Base-by-base conservation (phyloP, 2,888 invertebrate genomes). In the Crematogaster levior region DNA sequence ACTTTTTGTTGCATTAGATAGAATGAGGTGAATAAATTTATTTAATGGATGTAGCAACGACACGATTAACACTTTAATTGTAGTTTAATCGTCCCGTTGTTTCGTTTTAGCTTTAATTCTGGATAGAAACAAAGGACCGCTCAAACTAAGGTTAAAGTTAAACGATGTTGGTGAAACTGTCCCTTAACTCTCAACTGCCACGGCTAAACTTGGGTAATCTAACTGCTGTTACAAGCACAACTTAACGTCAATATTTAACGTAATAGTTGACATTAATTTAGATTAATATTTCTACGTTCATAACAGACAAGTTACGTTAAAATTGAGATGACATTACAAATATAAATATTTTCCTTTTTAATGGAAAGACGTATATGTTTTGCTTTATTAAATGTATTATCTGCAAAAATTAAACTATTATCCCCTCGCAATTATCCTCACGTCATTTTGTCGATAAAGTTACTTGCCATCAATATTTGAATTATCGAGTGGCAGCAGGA, bases 401-500 rank as follows among this genome's bases (percentile, higher is more conserved):
- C 21, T 34, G 21, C 24, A 27, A n/a, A n/a, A 10, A 40, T 77
- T 10, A 63, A 74, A 63, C 18, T 37, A 37, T 53, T 53, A 21
- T n/a, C 12, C 1, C 2, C 2, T 40, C 2, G 53, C 10, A 66
- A 77, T 53, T n/a, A n/a, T 53, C 53, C 24, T 53, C 12, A 5
- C 30, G 21, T 51, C n/a, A 46, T n/a, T 51, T 21, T 15, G 10
- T 53, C 6, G 30, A 60, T 37, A 40, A 83, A 81, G 34, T 68
- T 46, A 60, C 58, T 83, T 81, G 93, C 94, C 94, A 56, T 93
- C 92, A 15, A 92, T 86, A 80, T 91, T 81, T 3, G 91, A 91
- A 60, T 92, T 90, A 66, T 94, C 93, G 40, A 92, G 81, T 0
- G 94, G 90, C 43, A 93, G 72, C 10, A 92, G 84, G 27, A 94